Percentiles rank a stretch among this genome's conserved stretches.
Evolutionary conservation across 1,140 invertebrate species (phyloP).

Genomic region (Cydia pomonella): DNA sequence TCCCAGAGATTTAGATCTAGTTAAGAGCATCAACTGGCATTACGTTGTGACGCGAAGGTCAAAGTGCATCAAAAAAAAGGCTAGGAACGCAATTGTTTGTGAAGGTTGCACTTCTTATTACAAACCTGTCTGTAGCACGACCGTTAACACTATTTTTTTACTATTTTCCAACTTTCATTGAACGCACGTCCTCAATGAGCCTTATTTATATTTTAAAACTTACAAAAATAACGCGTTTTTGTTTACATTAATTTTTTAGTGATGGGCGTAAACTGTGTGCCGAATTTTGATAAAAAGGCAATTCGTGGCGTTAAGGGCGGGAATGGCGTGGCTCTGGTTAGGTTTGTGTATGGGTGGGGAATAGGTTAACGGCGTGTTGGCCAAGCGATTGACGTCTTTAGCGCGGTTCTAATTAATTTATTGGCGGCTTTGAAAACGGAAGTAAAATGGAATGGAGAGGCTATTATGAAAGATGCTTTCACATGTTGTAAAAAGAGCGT

Average conservation of each 20-base stretch:
- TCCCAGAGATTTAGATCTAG: too few relatives aligned
- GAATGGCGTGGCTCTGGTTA: constrained; percentile 40
- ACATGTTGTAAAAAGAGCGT: not conserved
- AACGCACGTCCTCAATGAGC: constrained; percentile 58
- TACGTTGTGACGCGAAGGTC: too few relatives aligned
- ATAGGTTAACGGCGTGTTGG: constrained; percentile 50
- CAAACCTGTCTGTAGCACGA: not conserved
- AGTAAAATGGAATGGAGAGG: constrained; percentile 53
- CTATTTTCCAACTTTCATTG: constrained; percentile 54
- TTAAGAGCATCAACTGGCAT: too few relatives aligned
- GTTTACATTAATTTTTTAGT: constrained; percentile 54
- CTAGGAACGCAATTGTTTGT: too few relatives aligned
- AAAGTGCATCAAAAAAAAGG: too few relatives aligned
- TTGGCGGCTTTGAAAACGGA: constrained; percentile 68
- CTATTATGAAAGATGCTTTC: not conserved
- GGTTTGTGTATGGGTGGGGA: constrained; percentile 47
- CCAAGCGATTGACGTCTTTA: constrained; percentile 75
- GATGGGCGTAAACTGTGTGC: constrained; percentile 51
- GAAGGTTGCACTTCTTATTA: not conserved
- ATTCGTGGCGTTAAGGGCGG: constrained; percentile 41
- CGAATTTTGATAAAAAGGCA: constrained; percentile 49
- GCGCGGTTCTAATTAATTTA: constrained; percentile 70
- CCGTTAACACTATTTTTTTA: constrained; percentile 57
- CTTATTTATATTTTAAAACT: constrained; percentile 54
- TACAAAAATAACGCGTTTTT: constrained; percentile 51